Base-by-base conservation (phyloP, 2,797 vertebrate genomes). In the Sebastes baramenuke region DNA sequence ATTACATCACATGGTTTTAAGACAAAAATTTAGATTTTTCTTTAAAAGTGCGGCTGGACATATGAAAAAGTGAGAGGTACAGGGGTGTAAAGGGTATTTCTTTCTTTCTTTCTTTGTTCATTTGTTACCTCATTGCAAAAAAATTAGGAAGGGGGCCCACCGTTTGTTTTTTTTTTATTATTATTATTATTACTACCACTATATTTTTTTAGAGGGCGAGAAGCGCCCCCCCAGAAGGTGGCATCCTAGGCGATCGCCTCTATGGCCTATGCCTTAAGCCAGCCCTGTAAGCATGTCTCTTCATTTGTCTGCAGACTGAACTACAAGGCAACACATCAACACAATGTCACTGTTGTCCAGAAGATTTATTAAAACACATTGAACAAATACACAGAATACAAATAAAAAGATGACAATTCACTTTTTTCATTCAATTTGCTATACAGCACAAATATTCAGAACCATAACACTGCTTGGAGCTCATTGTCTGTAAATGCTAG, bases 301-400 rank as follows among this genome's bases (percentile, higher is more conserved):
- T 82, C 3, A 25, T 62, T 69, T 8, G 24, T 52, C 36, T 61
- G 14, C 16, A 52, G 36, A 29, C 6, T 27, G 0, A 7, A 67
- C 38, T 8, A 8, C 29, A 18, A 30, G 10, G 1, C 14, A 4
- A 38, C 27, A 52, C 14, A 66, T 18, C 68, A 76, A 46, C 42
- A 13, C 72, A 13, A 0, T 5, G 72, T 64, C 36, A 64, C 93
- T 93, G 92, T 96, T 96, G 95, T 94, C 94, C 94, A 96, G 96
- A 96, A 96, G 96, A 95, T 99, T 99, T 99, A 99, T 98, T 99
- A 98, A 99, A 97, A 97, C 96, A 98, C 97, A 96, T 95, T 96
- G 96, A 97, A 97, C 97, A 97, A 96, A 97, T 96, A 96, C 97
- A 97, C 95, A 93, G 91, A 96, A 95, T 96, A 97, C 96, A 94